A percentile compares a stretch with the other conserved stretches of the same genome.
These are phyloP conservation scores for Parnassius glacialis DNA, from an alignment of 2,888 invertebrate genomes.

Conservation along the genomic window DNA sequence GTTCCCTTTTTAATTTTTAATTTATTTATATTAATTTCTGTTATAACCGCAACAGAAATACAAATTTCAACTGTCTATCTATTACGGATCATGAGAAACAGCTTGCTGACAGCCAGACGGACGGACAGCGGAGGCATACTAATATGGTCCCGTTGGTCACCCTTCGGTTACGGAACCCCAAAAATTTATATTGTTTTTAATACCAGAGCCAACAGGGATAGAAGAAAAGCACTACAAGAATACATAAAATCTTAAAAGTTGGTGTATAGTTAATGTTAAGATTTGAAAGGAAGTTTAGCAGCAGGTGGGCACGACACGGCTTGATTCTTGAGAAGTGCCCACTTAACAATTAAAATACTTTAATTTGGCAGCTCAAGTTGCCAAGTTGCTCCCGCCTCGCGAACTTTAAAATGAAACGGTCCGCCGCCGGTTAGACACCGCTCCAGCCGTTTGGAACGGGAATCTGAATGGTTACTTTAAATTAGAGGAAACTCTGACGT, in stretches of 20 bases:
- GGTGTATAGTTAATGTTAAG: neutral
- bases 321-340: constrained; percentile 9
- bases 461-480: constrained; percentile 42
- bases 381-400: constrained; percentile 30
- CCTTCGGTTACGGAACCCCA: no score
- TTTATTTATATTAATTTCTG: no score
- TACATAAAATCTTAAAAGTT: no score
- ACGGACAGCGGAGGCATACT: no score
- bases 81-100: no score
- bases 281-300: constrained; percentile 5
- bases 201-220: neutral
- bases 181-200: no score
- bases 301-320: constrained; percentile 15
- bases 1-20: no score
- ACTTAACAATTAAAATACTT: constrained; percentile 31
- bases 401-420: constrained; percentile 34
- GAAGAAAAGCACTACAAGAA: no score
- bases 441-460: constrained; percentile 36
- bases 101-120: no score
- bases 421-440: constrained; percentile 26
- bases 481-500: constrained; percentile 37
- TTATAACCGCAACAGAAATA: no score
- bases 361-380: constrained; percentile 37
- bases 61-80: no score
- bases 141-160: no score